Evolutionary conservation across 2,797 vertebrate species (phyloP), one percentile per base, ranked within the genome.

Genomic region (Microctenopoma lineatum): DNA sequence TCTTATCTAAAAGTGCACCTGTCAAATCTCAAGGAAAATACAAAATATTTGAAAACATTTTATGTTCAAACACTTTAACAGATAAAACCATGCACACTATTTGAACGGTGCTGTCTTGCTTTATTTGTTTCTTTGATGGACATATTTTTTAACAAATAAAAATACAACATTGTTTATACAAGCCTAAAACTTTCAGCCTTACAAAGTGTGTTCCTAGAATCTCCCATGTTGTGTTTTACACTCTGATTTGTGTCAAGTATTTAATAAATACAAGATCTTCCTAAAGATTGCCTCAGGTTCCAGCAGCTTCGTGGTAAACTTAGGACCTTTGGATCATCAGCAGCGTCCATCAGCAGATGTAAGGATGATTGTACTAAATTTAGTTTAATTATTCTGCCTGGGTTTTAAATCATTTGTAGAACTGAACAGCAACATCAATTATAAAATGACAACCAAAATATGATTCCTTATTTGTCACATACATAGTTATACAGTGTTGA

Each of bases 311-410:
- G 18, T 5, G 1, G 9, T 47, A 38, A 72, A 60, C 60, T 66
- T 41, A 68, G 59, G 63, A 60, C 41, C 60, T 66, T 45, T 75
- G 59, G 63, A 60, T 48, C 55, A 5, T 44, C 51, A 18, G 57
- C 9, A 36, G 70, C 4, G 27, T 51, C 44, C 12, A 14, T 1
- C 1, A 27, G 26, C 59, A 58, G 67, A 78, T 72, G 47, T 69
- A 51, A 50, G 21, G 7, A 60, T 13, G 21, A 52, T 21, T 57
- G 54, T 3, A 1, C 34, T 58, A 34, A 58, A 29, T 59, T 4
- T 39, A 12, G 12, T 55, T 59, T 63, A 7, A 50, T 75, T 42
- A 64, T 58, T 60, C 51, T 18, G 67, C 59, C 12, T 73, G 59
- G 44, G 15, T 44, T 48, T 4, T 16, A 54, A 4, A 27, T 7